Evolutionary conservation across 2,113 vertebrate genomes (phyloP).

Genomic region (Coptodon bakossiorum): DNA sequence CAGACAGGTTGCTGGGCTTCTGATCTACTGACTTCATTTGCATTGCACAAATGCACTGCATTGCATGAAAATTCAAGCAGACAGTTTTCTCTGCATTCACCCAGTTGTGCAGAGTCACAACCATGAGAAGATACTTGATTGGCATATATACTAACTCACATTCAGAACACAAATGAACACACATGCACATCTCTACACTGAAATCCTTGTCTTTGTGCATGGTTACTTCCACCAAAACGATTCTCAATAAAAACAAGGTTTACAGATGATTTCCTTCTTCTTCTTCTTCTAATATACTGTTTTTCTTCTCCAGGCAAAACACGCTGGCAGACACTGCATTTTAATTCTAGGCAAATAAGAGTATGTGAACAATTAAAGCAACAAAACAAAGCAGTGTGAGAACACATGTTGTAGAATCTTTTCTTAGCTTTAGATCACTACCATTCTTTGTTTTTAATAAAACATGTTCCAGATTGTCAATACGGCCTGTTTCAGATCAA

Average conservation of each 20-base stretch:
- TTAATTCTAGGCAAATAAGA: background rate
- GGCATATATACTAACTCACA: background rate
- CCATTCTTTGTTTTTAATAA: background rate
- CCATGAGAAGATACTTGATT: background rate
- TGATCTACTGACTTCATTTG: conserved; percentile 44
- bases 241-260: background rate
- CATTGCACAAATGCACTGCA: conserved; percentile 9
- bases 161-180: background rate
- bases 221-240: background rate
- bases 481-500: background rate
- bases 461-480: background rate
- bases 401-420: background rate
- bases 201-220: background rate
- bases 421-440: background rate
- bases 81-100: background rate
- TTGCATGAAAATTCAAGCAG: conserved; percentile 8
- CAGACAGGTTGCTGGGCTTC: conserved; percentile 20
- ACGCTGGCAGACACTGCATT: background rate
- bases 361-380: background rate
- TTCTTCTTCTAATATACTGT: background rate
- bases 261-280: background rate
- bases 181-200: background rate
- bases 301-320: background rate
- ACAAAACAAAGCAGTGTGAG: background rate
- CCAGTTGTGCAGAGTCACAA: background rate